Conservation (phyloP, 2,797 vertebrate species). For the Percopsis omiscomaycus region DNA sequence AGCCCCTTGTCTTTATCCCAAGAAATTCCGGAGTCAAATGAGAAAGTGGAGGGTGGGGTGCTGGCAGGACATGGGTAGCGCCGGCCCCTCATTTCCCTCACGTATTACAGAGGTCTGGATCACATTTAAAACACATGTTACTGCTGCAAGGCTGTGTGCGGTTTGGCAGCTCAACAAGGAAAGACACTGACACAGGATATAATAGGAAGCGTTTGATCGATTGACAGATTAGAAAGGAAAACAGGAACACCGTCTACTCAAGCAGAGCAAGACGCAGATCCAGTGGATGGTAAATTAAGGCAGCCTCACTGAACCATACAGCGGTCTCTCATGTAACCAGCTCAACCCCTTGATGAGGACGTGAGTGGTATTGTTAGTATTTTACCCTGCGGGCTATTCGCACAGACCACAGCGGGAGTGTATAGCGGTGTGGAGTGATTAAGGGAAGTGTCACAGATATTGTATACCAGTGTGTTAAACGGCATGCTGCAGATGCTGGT, state of each 20-base stretch:
- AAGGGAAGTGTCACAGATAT: constrained; percentile 17
- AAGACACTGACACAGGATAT: constrained; percentile 46
- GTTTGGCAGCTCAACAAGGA: constrained; percentile 49
- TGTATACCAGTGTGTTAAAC: constrained; percentile 8
- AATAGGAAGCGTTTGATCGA: constrained; percentile 38
- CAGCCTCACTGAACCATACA: constrained; percentile 13
- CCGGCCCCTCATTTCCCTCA: constrained; percentile 50
- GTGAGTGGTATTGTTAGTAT: constrained; percentile 15
- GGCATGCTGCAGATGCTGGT: constrained; percentile 5
- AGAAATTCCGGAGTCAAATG: constrained; percentile 26
- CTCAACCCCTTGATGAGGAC: constrained; percentile 13
- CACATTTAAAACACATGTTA: constrained; percentile 95
- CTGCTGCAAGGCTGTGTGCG: constrained; percentile 49
- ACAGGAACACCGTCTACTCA: constrained; percentile 11
- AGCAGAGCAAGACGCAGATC: constrained; percentile 26
- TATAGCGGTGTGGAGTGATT: constrained; percentile 10
- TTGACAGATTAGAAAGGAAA: constrained; percentile 33
- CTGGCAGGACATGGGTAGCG: constrained; percentile 46
- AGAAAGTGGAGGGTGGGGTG: constrained; percentile 40
- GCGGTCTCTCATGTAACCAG: constrained; percentile 5
- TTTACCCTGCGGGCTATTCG: constrained; percentile 16
- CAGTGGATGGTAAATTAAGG: constrained; percentile 25
- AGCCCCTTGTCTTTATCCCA: constrained; percentile 13
- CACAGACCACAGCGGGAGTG: constrained; percentile 7
- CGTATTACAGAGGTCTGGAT: constrained; percentile 87